Evolutionary conservation across 2,888 invertebrate species (phyloP), one percentile per base, ranked within the genome.

Genomic region (Acleris sparsana): DNA sequence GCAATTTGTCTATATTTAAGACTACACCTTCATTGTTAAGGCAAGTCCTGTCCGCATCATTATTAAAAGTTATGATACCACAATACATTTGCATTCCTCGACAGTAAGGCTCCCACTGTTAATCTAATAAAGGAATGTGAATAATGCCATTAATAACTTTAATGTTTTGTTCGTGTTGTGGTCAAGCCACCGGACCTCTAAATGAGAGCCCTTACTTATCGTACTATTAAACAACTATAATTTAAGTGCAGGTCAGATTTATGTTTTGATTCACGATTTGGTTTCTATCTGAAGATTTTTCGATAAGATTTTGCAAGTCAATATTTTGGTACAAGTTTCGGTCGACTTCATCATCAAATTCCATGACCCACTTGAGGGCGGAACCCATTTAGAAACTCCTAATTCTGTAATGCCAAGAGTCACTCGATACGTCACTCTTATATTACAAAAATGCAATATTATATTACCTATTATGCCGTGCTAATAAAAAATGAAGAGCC

Each of bases 71-170:
- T 66, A 66, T 66, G 66, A 66, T 66, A 56, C 66, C 69, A 72
- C 72, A 74, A 73, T 75, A 72, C 79, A 81, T 86, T 88, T 70
- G 85, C 86, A 85, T 85, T 85, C 86, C 79, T 78, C 68, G 78
- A 83, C 87, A 85, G 88, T 87, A 86, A 87, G 86, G 76, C 84
- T 78, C 80, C 85, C 80, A 85, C 83, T 84, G 88, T 83, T 90
- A 89, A 90, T 89, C 87, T 87, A 89, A 89, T 89, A 89, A 88
- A 87, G 79, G 86, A 85, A 88, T 89, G 89, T 89, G 84, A 89
- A 88, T 88, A 87, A 83, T 78, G 82, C 80, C 85, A 90, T 90
- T 86, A 89, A 89, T 89, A 88, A 88, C 74, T 64, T 66, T 25
- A 48, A 58, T 59, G 51, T 66, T 61, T 62, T 66, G 56, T 57